Evolutionary conservation across 2,797 vertebrate genomes (phyloP), one percentile per base, ranked within the genome.

Genomic region (Sciurus vulgaris): DNA sequence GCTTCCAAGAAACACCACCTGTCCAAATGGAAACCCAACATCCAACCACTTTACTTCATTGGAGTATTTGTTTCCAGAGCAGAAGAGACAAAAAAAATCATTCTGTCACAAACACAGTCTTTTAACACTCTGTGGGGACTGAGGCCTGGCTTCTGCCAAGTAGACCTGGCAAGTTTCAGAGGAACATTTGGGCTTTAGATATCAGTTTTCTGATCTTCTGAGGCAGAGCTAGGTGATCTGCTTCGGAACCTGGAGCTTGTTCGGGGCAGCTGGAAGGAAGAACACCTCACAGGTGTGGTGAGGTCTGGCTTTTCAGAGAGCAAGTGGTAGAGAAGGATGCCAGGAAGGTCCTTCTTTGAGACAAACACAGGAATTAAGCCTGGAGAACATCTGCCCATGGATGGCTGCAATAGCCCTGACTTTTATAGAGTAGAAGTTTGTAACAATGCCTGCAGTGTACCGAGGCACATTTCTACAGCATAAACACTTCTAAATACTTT

Each of bases 1-100:
- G 79, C 97, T 98, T 97, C 97, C 97, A 98, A 98, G 98, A 98
- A 98, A 98, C 97, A 96, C 98, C 98, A 97, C 86, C 93, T 96
- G 96, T 97, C 92, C 0, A 88, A 98, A 97, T 98, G 98, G 98
- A 97, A 98, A 98, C 98, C 97, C 93, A 96, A 96, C 82, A 20
- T 33, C 0, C 8, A 89, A 74, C 86, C 13, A 69, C 63, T 79
- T 96, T 0, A 0, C n/a, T 90, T 91, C 78, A 61, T 69, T 41
- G 69, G 73, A 86, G 30, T 76, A 79, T 94, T 91, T 97, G 92
- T 92, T 97, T 91, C 88, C 41, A 81, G 90, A 86, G 70, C 30
- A 91, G 88, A 78, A 91, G 85, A 94, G 33, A 92, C 63, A 93
- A 70, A 65, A 44, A 44, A 89, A 9, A 24, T 26, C 82, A 79